phyloP scores from a whole-genome alignment of 2,797 vertebrate genomes.

The Pseudochaenichthys georgianus region DNA sequence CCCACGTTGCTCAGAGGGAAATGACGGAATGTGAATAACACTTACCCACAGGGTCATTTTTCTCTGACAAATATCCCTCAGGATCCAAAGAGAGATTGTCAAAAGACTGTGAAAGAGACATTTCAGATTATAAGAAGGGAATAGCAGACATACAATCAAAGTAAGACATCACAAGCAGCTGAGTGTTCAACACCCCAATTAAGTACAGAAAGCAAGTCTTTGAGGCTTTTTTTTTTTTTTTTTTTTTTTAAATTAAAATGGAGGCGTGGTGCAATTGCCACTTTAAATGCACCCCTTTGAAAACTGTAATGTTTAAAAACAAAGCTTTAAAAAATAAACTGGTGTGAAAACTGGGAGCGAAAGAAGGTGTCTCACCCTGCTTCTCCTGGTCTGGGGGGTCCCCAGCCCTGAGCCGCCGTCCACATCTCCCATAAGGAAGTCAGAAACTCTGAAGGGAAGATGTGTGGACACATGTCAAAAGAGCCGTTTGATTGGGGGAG shows the following conservation, averaged over 20 bases:
- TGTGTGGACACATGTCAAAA: constrained; percentile 11
- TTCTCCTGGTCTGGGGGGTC: constrained; percentile 92
- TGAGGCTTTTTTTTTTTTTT: constrained; percentile 62
- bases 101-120: constrained; percentile 88
- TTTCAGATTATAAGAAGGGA: constrained; percentile 54
- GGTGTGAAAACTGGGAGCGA: constrained; percentile 10
- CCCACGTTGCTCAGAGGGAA: constrained; percentile 24
- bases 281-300: constrained; percentile 54
- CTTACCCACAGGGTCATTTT: constrained; percentile 89
- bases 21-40: constrained; percentile 20
- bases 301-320: constrained; percentile 56
- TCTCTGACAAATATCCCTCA: constrained; percentile 87
- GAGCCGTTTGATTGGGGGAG: neutral
- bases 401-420: constrained; percentile 93
- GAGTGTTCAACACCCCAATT: constrained; percentile 62
- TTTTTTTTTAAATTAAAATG: constrained; percentile 56
- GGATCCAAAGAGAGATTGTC: constrained; percentile 95
- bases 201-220: constrained; percentile 64
- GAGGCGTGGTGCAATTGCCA: constrained; percentile 56
- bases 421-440: constrained; percentile 99
- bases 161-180: constrained; percentile 67
- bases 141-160: constrained; percentile 61
- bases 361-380: constrained; percentile 85
- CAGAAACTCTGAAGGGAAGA: constrained; percentile 91
- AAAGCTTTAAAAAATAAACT: constrained; percentile 34